phyloP scores from a whole-genome alignment of 2,113 vertebrate species.

The Prietella phreatophila region DNA sequence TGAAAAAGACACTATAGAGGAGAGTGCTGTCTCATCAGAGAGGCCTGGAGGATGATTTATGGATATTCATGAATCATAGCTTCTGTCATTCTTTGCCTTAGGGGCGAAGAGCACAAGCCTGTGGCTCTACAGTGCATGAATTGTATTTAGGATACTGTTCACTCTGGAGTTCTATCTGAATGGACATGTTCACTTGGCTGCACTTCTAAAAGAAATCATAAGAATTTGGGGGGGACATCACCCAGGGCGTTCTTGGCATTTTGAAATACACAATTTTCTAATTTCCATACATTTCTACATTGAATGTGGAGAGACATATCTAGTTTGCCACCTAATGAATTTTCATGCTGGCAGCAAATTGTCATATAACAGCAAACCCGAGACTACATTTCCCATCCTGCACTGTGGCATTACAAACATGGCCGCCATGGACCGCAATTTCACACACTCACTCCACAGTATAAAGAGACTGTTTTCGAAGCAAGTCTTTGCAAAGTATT shows the following conservation, averaged over 20 bases:
- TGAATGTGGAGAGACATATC: background rate
- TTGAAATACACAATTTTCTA: background rate
- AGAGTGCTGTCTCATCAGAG: slow-evolving; percentile 44
- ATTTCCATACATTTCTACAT: background rate
- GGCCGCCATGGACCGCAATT: no score
- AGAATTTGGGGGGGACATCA: no score
- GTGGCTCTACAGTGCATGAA: slow-evolving; percentile 34
- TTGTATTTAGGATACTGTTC: slow-evolving; percentile 12
- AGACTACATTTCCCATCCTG: no score
- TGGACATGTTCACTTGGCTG: background rate
- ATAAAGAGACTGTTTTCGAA: no score
- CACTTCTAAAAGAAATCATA: background rate
- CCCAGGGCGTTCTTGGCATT: background rate
- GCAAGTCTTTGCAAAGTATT: no score
- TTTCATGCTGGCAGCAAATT: background rate
- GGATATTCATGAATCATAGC: slow-evolving; percentile 57
- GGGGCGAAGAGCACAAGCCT: slow-evolving; percentile 11
- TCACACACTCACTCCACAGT: no score
- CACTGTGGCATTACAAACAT: no score
- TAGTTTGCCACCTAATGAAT: background rate
- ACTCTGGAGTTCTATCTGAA: background rate
- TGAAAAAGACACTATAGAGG: slow-evolving; percentile 43
- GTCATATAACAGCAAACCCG: no score
- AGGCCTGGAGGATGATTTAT: slow-evolving; percentile 37
- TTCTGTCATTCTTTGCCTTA: slow-evolving; percentile 19